Evolutionary conservation across 2,797 vertebrate species (phyloP).

Genomic region (Sternarchorhynchus goeldii): DNA sequence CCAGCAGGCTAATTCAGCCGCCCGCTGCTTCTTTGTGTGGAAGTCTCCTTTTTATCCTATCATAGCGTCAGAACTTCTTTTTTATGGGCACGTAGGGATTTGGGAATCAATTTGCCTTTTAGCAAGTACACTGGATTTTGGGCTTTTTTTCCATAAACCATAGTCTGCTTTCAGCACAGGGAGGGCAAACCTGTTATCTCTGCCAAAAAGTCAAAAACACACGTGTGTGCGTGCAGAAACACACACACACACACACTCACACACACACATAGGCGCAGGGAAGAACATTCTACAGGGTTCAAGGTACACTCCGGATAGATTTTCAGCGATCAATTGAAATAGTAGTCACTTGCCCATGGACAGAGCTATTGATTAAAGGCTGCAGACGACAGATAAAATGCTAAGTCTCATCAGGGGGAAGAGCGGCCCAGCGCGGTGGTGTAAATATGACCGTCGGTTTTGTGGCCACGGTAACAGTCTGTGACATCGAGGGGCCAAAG

Average conservation of each 20-base stretch:
- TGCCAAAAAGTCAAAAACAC: slow-evolving; percentile 9
- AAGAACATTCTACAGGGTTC: slow-evolving; percentile 57
- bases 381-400: slow-evolving; percentile 74
- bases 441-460: slow-evolving; percentile 66
- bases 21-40: slow-evolving; percentile 46
- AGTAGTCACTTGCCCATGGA: slow-evolving; percentile 81
- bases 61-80: slow-evolving; percentile 21
- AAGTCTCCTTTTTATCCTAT: slow-evolving; percentile 20
- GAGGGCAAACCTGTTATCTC: background rate
- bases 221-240: background rate
- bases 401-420: slow-evolving; percentile 78
- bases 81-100: slow-evolving; percentile 21
- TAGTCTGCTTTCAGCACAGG: slow-evolving; percentile 19
- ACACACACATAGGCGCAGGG: slow-evolving; percentile 45
- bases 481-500: slow-evolving; percentile 6
- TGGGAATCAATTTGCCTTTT: slow-evolving; percentile 35
- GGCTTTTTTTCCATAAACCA: slow-evolving; percentile 14
- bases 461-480: slow-evolving; percentile 42
- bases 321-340: slow-evolving; percentile 90
- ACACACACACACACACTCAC: slow-evolving; percentile 48
- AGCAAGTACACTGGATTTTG: background rate
- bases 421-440: slow-evolving; percentile 66
- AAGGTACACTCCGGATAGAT: slow-evolving; percentile 80
- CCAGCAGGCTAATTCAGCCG: slow-evolving; percentile 55
- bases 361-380: slow-evolving; percentile 86